Conservation (phyloP, 2,888 invertebrate species). For the Agelastica alni region DNA sequence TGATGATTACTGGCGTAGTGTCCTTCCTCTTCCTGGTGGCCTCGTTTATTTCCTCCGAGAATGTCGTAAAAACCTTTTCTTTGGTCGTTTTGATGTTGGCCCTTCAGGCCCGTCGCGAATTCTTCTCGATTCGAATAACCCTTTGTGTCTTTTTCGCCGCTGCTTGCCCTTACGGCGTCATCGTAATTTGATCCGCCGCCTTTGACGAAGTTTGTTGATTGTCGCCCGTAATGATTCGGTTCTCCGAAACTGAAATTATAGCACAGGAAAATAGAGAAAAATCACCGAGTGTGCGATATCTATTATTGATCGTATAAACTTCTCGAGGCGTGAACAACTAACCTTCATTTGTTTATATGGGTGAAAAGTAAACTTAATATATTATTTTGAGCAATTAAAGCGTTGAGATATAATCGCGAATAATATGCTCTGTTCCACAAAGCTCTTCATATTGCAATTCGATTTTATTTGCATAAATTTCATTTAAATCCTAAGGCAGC, state of each 20-base stretch:
- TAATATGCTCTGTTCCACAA: too few relatives aligned
- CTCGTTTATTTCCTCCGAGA: conserved; percentile 61
- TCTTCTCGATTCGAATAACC: conserved; percentile 60
- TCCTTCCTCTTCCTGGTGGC: conserved; percentile 61
- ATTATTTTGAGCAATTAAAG: too few relatives aligned
- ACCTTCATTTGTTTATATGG: too few relatives aligned
- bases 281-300: too few relatives aligned
- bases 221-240: conserved; percentile 8
- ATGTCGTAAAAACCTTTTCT: conserved; percentile 61
- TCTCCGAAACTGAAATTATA: conserved; percentile 8
- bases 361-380: too few relatives aligned
- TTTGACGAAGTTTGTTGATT: conserved; percentile 34
- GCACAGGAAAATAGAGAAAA: conserved; percentile 2
- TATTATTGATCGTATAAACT: too few relatives aligned
- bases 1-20: conserved; percentile 63
- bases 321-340: too few relatives aligned
- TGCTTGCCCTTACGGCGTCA: conserved; percentile 58
- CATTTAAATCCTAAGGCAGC: too few relatives aligned
- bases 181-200: conserved; percentile 59
- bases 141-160: conserved; percentile 63
- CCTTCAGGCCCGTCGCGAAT: conserved; percentile 63
- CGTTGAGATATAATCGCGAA: too few relatives aligned
- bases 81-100: conserved; percentile 61
- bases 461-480: too few relatives aligned
- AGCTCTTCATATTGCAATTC: too few relatives aligned